Base-by-base conservation (phyloP, 2,113 vertebrate genomes). In the Hemiprocne comata region DNA sequence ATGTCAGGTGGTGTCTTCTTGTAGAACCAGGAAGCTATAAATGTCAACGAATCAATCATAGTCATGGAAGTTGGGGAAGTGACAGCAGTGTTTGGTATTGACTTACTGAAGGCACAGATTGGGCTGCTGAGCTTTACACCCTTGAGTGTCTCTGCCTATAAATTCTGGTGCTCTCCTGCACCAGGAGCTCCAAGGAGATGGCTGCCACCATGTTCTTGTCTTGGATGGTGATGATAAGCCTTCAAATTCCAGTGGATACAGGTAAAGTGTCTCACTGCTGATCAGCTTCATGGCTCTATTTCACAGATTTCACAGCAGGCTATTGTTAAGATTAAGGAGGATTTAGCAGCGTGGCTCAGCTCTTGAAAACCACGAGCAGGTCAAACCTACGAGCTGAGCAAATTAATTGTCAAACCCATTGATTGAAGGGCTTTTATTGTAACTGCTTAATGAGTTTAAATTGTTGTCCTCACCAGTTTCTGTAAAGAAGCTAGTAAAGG, bases 151-250 rank as follows among this genome's bases (percentile, higher is more conserved):
- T 65, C 50, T 78, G 70, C 76, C 55, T 95, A 95, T 96, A 97
- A 97, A 93, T 88, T 65, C 40, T 10, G 20, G 18, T 40, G 58
- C 26, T 5, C 5, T 55, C 40, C 54, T 21, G 9, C 13, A 46
- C 7, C 36, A 38, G 73, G 36, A 87, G 46, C 25, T 70, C 74
- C 65, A 15, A 25, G 50, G 55, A 77, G 87, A 93, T 93, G 95
- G 91, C 62, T 69, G 55, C 36, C 44, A 76, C 36, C 34, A 57
- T 44, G 90, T 76, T 90, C 60, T 71, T 95, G 16, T 26, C 21
- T 81, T 97, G 95, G 96, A 19, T 90, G 85, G 15, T 94, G 42
- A 17, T 95, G 48, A 19, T 86, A 42, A 36, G 55, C 64, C 87
- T 85, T 25, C 64, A 29, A 5, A 25, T 70, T 33, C 84, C 61